Evolutionary conservation across 2,797 vertebrate species (phyloP).

Genomic region (Halcyon leucocephala): DNA sequence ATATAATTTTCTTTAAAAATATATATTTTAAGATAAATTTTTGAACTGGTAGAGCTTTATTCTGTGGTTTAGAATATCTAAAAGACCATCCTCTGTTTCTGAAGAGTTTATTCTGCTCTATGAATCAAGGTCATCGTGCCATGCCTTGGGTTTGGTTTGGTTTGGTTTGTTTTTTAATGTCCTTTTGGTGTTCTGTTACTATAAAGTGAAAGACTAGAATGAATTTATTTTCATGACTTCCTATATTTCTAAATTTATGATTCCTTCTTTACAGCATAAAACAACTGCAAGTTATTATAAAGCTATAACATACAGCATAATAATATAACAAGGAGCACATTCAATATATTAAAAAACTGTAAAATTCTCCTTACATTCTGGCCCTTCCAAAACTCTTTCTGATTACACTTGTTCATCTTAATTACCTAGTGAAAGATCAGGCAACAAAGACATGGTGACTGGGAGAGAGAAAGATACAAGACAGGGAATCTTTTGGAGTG

Average conservation of each 20-base stretch:
- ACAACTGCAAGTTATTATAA: background rate
- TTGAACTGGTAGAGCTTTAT: background rate
- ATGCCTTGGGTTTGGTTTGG: fast-evolving
- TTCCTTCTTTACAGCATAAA: background rate
- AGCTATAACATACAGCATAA: background rate
- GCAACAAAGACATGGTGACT: background rate
- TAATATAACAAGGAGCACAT: background rate
- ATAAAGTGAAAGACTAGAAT: background rate
- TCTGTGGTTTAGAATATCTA: background rate
- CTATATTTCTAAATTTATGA: background rate
- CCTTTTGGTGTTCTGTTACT: background rate
- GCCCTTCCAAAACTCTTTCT: background rate
- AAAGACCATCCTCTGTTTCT: background rate
- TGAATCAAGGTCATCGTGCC: background rate
- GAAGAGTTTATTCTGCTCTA: background rate
- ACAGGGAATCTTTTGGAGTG: background rate
- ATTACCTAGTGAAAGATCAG: background rate
- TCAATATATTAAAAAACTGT: background rate
- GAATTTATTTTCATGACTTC: background rate
- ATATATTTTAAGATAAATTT: background rate
- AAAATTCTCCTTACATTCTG: background rate
- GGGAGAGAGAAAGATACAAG: background rate
- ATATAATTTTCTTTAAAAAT: background rate
- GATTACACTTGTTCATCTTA: background rate
- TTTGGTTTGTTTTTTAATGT: background rate